Base-by-base conservation (phyloP, 2,888 invertebrate species). In the Platycnemis pennipes region DNA sequence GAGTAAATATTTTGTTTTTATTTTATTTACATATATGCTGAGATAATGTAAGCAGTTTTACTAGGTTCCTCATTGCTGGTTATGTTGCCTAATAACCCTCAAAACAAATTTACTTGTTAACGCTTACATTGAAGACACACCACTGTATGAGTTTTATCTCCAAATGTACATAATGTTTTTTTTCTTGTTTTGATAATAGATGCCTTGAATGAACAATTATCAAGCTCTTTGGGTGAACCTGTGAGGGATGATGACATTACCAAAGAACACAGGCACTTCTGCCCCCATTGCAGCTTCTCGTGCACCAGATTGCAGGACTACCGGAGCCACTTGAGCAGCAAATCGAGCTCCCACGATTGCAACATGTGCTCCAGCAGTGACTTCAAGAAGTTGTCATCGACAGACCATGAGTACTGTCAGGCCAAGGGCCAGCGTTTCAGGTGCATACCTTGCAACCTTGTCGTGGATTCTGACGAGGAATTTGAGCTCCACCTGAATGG, bases 351-450 rank as follows among this genome's bases (percentile, higher is more conserved):
- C 44, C 91, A 91, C 22, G 42, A 44, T 63, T 91, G 91, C 19
- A 31, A 44, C 8, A 56, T 44, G 31, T 56, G 91, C 13, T 56
- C 44, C 4, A 37, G 91, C 1, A 63, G 19, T 7, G 53, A 89
- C 22, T n/a, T 53, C 37, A 37, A n/a, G n/a, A 63, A 56, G 63
- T 1, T 26, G 19, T 44, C 63, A 26, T 13, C 45, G 26, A 69
- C 53, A 2, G 91, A 91, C 63, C 91, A 91, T 63, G 91, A 91
- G 45, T 91, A 91, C 22, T 91, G 91, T 44, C 56, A 91, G 44
- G 16, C 63, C 1, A 31, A 63, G 0, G 26, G 19, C 7, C 45
- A 91, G 4, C 91, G 42, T 7, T 91, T 63, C n/a, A 42, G 49
- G 11, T 91, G 91, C n/a, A 63, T 56, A 5, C 91, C 44, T 2